Conservation (phyloP, 2,113 vertebrate genomes). For the Oncorhynchus gorbuscha region DNA sequence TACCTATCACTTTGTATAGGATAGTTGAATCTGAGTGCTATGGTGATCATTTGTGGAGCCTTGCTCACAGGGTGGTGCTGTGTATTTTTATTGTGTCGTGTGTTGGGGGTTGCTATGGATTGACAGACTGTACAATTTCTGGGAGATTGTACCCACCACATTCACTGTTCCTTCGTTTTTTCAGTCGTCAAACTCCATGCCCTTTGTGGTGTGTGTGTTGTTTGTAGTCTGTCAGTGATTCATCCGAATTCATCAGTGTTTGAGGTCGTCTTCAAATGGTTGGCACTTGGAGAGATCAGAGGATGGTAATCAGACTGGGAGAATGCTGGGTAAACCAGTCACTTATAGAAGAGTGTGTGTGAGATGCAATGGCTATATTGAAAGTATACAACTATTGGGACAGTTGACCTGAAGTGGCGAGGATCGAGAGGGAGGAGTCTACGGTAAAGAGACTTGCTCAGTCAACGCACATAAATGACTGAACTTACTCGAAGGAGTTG, state of each 20-base stretch:
- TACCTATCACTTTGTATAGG: background rate
- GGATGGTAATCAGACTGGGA: constrained; percentile 29
- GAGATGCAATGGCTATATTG: background rate
- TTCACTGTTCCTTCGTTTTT: constrained; percentile 22
- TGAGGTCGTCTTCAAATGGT: constrained; percentile 63
- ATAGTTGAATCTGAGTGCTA: background rate
- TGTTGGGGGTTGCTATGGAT: too few relatives aligned
- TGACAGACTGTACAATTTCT: too few relatives aligned
- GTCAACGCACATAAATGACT: background rate
- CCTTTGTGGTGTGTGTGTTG: constrained; percentile 29
- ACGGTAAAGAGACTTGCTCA: constrained; percentile 31
- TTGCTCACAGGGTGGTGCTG: too few relatives aligned
- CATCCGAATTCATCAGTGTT: constrained; percentile 53
- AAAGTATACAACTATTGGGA: too few relatives aligned
- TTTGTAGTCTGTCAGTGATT: constrained; percentile 47
- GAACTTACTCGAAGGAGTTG: background rate
- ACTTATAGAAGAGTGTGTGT: background rate
- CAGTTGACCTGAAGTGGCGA: constrained; percentile 45
- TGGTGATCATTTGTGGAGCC: too few relatives aligned
- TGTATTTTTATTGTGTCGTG: too few relatives aligned
- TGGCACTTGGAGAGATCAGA: constrained; percentile 66
- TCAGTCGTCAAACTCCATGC: too few relatives aligned
- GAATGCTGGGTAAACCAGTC: background rate
- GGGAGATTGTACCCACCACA: constrained; percentile 53
- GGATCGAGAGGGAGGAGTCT: constrained; percentile 19